Evolutionary conservation across 53 echinoderm and acorn worm genomes (phyloP).

Genomic region (Actinopyga echinites): DNA sequence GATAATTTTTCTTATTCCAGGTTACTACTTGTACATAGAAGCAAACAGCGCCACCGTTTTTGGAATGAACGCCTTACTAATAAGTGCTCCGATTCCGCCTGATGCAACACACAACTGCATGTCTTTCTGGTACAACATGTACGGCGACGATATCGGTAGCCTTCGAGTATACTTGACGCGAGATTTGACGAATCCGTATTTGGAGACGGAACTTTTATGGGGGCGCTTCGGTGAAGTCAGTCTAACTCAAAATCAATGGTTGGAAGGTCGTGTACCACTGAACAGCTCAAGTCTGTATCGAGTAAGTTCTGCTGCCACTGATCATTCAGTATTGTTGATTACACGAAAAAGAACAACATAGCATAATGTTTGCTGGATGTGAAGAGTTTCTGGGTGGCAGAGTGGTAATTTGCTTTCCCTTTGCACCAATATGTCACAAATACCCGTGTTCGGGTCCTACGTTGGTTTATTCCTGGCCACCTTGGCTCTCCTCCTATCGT

Average conservation of each 20-base stretch:
- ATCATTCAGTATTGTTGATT: too few species aligned
- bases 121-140: conserved; percentile 72
- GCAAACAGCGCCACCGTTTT: conserved; percentile 17
- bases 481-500: too few species aligned
- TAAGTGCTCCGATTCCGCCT: conserved; percentile 7
- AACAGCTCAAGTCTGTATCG: not conserved
- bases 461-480: too few species aligned
- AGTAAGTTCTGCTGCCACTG: not conserved
- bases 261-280: conserved; percentile 20
- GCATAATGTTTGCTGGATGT: too few species aligned
- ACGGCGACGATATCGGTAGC: conserved; percentile 46
- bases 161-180: not conserved
- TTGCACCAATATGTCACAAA: too few species aligned
- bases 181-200: not conserved
- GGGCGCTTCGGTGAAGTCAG: conserved; percentile 30
- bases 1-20: not conserved
- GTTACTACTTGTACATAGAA: conserved; percentile 58
- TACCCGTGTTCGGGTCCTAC: too few species aligned
- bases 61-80: not conserved
- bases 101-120: conserved; percentile 31
- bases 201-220: not conserved
- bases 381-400: too few species aligned
- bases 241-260: not conserved
- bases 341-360: too few species aligned
- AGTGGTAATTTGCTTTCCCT: too few species aligned